Evolutionary conservation across 2,113 vertebrate species (phyloP), one percentile per base, ranked within the genome.

Genomic region (Corythoichthys haematopterus): DNA sequence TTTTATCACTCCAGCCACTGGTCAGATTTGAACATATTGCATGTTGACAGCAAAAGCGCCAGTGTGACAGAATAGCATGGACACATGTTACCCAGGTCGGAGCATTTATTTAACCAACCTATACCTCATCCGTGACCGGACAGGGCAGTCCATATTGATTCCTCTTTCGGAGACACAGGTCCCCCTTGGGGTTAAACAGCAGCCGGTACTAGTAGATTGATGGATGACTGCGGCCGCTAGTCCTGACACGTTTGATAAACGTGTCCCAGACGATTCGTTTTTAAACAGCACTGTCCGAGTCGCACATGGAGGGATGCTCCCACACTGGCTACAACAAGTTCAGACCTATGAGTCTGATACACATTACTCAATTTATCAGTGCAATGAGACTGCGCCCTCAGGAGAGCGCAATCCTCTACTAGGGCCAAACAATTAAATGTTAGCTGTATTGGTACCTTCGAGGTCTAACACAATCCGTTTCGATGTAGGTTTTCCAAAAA

Each of bases 171-270:
- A 84, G 80, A 80, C 76, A 70, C 15, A 51, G 78, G 78, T 81
- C 75, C 67, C 74, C 75, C 75, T 61, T 71, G 73, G 80, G 85
- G 82, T 86, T 87, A 85, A 82, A 81, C 82, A 74, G 80, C 72
- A 77, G 64, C 40, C 63, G 28, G 12, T 36, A 14, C 55, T 33
- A 36, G 55, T 57, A 12, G 55, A 57, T 46, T 88, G 85, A 89
- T 85, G 78, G 77, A 89, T 87, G 78, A 86, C 72, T 64, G 70
- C 69, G 70, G 75, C 61, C 60, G 28, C 2, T 52, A 40, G 53
- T 76, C 80, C 79, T 89, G 84, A 85, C 84, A 81, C 12, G 59
- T 70, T 74, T 86, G 88, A 87, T 87, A 85, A 89, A 89, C 84
- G 65, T 74, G 78, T 80, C 77, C 78, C 59, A 52, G 59, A 56